Base-by-base conservation (phyloP, 2,888 invertebrate species). In the Spialia ferax region DNA sequence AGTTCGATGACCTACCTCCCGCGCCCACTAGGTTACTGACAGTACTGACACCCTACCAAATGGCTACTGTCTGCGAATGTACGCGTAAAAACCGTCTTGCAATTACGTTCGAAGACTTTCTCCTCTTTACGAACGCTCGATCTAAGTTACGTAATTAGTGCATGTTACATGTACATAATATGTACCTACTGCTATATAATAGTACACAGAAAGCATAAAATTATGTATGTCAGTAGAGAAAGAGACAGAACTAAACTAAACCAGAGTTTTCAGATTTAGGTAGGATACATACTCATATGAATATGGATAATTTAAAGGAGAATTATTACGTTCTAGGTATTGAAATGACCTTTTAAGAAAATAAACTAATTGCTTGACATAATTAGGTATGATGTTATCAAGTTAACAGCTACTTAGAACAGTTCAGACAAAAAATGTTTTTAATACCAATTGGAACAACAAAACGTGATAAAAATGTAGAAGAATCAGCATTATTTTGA, bases 1-100 rank as follows among this genome's bases (percentile, higher is more conserved):
- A 54, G 64, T 64, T 56, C 56, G 57, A 56, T 48, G 64, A 64
- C 64, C 45, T 23, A 22, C 29, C 55, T 63, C 22, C 57, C 22
- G 48, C 64, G 48, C 35, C 45, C 18, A 11, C 32, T 29, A 29
- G 32, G 15, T 35, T 48, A n/a, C n/a, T n/a, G n/a, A n/a, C n/a
- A n/a, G n/a, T 54, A 38, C 59, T 50, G 61, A 50, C 62, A 62
- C 62, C 62, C 32, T 54, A 48, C 20, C 22, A 10, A 35, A 8
- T 32, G 23, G n/a, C 48, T 61, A 50, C 32, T 29, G 29, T 29
- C 29, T 23, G 52, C 52, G 52, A 23, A 22, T 22, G 22, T n/a
- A 23, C 52, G 52, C 52, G 23, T 52, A 4, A 22, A 52, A 23
- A n/a, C 60, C 7, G 15, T 29, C 26, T 45, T 52, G 32, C 50